Evolutionary conservation across 2,888 invertebrate genomes (phyloP), one percentile per base, ranked within the genome.

Genomic region (Aspidiotus rigidus): DNA sequence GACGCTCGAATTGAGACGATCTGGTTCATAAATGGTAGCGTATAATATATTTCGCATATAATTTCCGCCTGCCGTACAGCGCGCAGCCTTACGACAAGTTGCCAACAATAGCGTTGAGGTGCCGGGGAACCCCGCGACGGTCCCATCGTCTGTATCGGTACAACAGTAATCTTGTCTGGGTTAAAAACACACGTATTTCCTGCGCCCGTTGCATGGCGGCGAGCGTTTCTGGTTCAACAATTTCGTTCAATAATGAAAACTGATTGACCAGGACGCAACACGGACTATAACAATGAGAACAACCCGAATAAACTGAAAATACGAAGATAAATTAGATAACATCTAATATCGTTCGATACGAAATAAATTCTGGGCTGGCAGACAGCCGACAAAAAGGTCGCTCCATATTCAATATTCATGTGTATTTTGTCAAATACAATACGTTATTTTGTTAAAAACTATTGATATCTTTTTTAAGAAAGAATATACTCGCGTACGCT

Each of bases 301-400:
- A 9, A 28, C 49, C 49, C 49, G 66, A 59, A 57, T 49, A 59
- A 59, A 66, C 57, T 66, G 56, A 66, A 66, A 66, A 66, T 66
- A 64, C 66, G 64, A 66, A 66, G 66, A 66, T 66, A 66, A 66
- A 66, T 66, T 66, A 66, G 66, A 66, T 66, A 66, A 66, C 66
- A 66, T 66, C 66, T 64, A 66, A 66, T 66, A 59, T 59, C 44
- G 41, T 57, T 40, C 56, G 41, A 64, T 64, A 64, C 64, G 57
- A 64, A 57, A 64, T 64, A 60, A 66, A 59, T 57, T 66, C 57
- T 57, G 17, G 57, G 41, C 57, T 17, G 42, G 66, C 66, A 66
- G 66, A 66, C 66, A 56, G 59, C 66, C 66, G 66, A 57, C 66
- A 49, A 57, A 59, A 66, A 59, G 59, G 49, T 44, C 17, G 11